phyloP scores from a whole-genome alignment of 2,113 vertebrate genomes.

The Lamprologus ornatipinnis region DNA sequence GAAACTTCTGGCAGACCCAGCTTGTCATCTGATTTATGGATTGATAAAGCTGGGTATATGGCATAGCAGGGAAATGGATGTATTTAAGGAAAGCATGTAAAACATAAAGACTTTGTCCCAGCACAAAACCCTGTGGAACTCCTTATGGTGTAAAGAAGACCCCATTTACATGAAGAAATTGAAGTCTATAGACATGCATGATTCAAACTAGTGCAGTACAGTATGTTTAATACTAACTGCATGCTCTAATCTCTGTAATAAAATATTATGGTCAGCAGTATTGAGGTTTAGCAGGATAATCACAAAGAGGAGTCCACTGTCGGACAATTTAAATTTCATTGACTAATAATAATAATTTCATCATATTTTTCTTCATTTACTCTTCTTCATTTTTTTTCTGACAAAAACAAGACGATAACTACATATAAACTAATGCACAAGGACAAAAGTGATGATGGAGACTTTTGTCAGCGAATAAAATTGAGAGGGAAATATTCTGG shows the following conservation, averaged over 20 bases:
- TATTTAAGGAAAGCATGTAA: background rate
- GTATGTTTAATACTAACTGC: background rate
- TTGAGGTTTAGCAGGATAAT: background rate
- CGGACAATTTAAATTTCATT: background rate
- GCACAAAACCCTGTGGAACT: background rate
- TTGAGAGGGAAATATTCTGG: background rate
- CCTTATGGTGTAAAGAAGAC: background rate
- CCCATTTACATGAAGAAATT: background rate
- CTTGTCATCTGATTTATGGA: background rate
- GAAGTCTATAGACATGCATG: background rate
- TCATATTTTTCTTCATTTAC: background rate
- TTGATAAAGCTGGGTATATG: background rate
- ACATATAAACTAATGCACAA: background rate
- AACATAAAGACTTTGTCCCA: background rate
- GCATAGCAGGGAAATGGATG: background rate
- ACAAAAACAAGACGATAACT: background rate
- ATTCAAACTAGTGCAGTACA: background rate
- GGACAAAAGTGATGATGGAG: background rate
- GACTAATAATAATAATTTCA: background rate
- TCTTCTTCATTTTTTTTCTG: background rate
- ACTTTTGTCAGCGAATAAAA: background rate
- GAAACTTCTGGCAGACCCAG: background rate
- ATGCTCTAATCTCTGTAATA: background rate
- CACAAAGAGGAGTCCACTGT: background rate
- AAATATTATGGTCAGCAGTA: background rate